phyloP scores from a whole-genome alignment of 2,113 vertebrate genomes.

The Thalassarche chlororhynchos region DNA sequence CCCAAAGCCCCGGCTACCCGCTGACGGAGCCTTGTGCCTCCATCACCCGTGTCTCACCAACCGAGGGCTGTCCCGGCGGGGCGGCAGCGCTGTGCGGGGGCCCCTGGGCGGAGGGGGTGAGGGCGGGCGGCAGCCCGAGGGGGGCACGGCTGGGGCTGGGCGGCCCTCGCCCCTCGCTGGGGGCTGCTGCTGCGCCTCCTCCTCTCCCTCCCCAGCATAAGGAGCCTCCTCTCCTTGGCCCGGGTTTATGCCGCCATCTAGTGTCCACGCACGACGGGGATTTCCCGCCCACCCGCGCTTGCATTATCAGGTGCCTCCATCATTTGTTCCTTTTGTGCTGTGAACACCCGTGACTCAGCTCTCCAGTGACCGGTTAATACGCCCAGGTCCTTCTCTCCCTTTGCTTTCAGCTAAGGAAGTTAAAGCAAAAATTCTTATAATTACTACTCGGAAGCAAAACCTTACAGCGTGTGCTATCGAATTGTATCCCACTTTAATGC shows the following conservation, averaged over 20 bases:
- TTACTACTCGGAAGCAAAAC: not conserved
- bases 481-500: fast-evolving
- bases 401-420: not conserved
- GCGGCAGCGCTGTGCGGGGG: not conserved
- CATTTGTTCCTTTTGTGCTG: fast-evolving
- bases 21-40: not conserved
- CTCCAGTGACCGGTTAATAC: not conserved
- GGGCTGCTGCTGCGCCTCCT: not conserved
- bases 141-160: not conserved
- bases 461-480: fast-evolving
- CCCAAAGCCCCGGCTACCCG: too few relatives aligned
- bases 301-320: fast-evolving
- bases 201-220: not conserved
- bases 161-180: too few relatives aligned
- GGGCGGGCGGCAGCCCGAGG: not conserved
- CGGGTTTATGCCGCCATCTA: constrained; percentile 16
- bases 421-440: not conserved
- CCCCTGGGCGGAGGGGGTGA: too few relatives aligned
- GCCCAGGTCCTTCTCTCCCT: not conserved
- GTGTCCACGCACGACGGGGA: not conserved
- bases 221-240: not conserved
- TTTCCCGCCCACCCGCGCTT: not conserved
- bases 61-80: too few relatives aligned
- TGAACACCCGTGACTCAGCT: fast-evolving
- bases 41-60: not conserved